Conservation (phyloP, 2,797 vertebrate species). For the Anguilla obscura region DNA sequence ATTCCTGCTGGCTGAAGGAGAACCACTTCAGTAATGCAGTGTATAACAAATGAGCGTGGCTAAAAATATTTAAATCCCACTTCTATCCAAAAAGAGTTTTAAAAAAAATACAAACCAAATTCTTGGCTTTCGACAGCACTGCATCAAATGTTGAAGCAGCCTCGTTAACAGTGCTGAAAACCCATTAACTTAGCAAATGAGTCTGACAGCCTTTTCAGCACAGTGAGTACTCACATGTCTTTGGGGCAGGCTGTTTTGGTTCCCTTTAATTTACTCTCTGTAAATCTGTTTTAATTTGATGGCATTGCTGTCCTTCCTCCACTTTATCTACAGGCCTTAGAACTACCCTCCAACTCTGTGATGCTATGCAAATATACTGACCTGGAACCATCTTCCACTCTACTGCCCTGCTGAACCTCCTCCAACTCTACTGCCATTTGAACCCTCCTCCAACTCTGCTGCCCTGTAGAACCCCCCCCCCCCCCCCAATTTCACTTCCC, state of each 20-base stretch:
- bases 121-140: background rate
- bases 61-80: background rate
- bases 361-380: background rate
- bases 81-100: background rate
- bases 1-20: conserved; percentile 17
- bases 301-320: background rate
- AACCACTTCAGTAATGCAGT: conserved; percentile 4
- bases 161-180: background rate
- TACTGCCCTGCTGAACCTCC: background rate
- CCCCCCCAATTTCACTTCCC: background rate
- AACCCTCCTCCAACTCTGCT: background rate
- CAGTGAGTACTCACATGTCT: background rate
- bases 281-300: background rate
- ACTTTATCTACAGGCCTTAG: background rate
- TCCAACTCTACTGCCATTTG: background rate
- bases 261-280: background rate
- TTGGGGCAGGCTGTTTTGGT: background rate
- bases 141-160: background rate
- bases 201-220: background rate
- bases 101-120: background rate
- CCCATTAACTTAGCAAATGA: background rate
- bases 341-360: background rate
- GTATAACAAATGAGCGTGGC: background rate
- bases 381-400: background rate
- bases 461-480: background rate